A percentile compares a stretch with the other conserved stretches of the same genome.
Evolutionary conservation across 2,113 vertebrate genomes (phyloP).

Genomic region (Nipponia nippon): DNA sequence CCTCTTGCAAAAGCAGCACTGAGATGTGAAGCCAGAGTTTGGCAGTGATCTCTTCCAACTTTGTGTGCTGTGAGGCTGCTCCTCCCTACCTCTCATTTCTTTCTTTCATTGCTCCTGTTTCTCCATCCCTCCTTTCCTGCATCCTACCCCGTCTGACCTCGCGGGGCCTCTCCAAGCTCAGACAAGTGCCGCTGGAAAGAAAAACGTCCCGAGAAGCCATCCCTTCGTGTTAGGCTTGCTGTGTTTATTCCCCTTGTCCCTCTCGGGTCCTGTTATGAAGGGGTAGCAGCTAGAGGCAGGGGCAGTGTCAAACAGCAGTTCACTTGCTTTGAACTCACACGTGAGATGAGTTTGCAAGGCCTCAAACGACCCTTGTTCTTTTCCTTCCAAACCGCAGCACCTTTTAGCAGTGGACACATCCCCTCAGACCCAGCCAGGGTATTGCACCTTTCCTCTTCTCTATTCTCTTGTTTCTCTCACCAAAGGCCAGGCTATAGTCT

Average conservation of each 20-base stretch:
- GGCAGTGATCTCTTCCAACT: constrained; percentile 19
- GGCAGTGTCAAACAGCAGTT: not conserved
- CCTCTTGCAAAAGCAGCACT: not conserved
- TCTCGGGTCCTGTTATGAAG: not conserved
- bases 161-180: not conserved
- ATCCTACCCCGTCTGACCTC: fast-evolving
- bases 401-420: not conserved
- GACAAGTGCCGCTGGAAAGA: not conserved
- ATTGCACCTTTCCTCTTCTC: not conserved
- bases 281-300: not conserved
- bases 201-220: not conserved
- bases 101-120: not conserved
- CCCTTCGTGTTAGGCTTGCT: not conserved
- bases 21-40: constrained; percentile 4
- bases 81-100: not conserved
- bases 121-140: not conserved
- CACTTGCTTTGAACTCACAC: not conserved
- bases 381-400: not conserved
- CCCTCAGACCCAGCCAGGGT: not conserved
- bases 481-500: not conserved
- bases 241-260: not conserved
- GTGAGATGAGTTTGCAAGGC: not conserved
- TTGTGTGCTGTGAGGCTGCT: not conserved
- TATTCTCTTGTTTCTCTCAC: not conserved
- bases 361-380: not conserved